These are phyloP conservation scores for Cryptophagus acutangulus DNA, from an alignment of 2,888 invertebrate genomes.

Conservation along the genomic window DNA sequence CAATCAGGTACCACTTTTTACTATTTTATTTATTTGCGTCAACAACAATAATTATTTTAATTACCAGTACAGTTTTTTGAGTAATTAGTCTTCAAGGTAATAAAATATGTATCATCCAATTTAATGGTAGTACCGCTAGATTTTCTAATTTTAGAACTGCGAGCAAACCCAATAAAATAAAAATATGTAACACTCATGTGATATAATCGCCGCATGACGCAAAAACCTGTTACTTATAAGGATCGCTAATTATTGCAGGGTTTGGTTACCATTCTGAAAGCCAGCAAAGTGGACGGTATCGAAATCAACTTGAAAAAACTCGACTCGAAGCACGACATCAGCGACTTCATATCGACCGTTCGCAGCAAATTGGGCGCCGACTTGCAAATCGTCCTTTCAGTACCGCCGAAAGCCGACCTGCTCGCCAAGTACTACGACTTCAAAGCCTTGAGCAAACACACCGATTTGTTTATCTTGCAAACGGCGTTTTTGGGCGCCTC, in stretches of 20 bases:
- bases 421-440: conserved; percentile 68
- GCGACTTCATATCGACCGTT: conserved; percentile 53
- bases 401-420: conserved; percentile 62
- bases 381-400: conserved; percentile 55
- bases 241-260: conserved; percentile 53
- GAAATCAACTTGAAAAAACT: conserved; percentile 42
- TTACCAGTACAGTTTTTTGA: no score
- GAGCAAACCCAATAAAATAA: no score
- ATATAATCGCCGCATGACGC: no score
- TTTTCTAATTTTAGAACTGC: no score
- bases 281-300: conserved; percentile 41
- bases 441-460: conserved; percentile 60
- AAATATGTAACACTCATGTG: no score
- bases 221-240: no score
- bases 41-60: no score
- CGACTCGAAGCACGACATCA: conserved; percentile 44
- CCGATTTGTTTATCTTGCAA: conserved; percentile 62
- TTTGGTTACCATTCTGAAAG: conserved; percentile 39
- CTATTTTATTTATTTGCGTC: no score
- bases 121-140: no score
- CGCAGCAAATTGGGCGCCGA: conserved; percentile 48
- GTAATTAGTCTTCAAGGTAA: no score
- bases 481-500: conserved; percentile 63
- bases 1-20: conserved; percentile 60
- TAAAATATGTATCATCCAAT: no score